These are phyloP conservation scores for Hemicrepidius hirtus DNA, from an alignment of 2,888 invertebrate species.

Conservation along the genomic window DNA sequence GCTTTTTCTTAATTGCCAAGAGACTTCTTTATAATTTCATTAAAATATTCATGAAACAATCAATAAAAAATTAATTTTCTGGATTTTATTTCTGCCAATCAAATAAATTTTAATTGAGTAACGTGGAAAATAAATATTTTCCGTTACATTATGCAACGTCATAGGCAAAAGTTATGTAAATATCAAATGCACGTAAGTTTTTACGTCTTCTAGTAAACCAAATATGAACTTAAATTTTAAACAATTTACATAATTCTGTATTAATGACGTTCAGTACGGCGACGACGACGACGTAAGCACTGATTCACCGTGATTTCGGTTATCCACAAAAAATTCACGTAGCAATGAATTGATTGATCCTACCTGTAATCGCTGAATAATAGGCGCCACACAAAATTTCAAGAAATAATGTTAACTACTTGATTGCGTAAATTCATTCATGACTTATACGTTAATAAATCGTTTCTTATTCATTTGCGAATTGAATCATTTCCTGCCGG, in stretches of 20 bases:
- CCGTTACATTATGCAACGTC: not conserved
- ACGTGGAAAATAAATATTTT: too few species aligned
- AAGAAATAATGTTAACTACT: not conserved
- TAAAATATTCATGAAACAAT: too few species aligned
- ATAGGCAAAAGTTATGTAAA: slow-evolving; percentile 1
- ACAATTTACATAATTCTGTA: not conserved
- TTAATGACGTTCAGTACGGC: not conserved
- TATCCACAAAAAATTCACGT: not conserved
- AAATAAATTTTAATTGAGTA: too few species aligned
- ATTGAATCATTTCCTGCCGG: not conserved
- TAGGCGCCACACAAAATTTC: not conserved
- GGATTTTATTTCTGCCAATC: too few species aligned
- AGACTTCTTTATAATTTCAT: too few species aligned
- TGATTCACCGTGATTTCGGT: not conserved
- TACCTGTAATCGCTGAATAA: not conserved
- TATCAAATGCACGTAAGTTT: not conserved
- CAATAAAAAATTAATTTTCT: too few species aligned
- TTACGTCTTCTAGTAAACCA: too few species aligned
- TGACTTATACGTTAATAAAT: not conserved
- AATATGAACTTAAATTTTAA: not conserved
- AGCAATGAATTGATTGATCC: not conserved
- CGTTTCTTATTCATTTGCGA: not conserved
- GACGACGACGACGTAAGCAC: not conserved
- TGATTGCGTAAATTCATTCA: not conserved
- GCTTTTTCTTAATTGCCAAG: too few species aligned